phyloP scores from a whole-genome alignment of 2,113 vertebrate species.

The Potamarius usumacintae region DNA sequence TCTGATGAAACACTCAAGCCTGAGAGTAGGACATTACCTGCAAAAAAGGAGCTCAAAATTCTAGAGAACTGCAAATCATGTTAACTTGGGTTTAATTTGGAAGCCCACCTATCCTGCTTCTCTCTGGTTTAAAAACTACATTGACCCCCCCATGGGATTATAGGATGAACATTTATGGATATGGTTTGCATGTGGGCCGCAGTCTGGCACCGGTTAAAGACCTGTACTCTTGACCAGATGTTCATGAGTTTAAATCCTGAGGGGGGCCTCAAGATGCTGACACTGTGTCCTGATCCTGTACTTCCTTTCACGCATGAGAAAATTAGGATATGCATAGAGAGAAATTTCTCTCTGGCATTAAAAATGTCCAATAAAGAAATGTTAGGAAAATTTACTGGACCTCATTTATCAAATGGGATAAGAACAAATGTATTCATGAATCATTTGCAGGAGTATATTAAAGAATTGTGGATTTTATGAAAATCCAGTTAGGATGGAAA shows the following conservation, averaged over 20 bases:
- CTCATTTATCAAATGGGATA: not conserved
- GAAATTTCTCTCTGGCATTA: not conserved
- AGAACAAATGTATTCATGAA: not conserved
- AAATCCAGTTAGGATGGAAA: not conserved
- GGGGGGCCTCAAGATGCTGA: not conserved
- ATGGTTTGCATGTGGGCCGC: not conserved
- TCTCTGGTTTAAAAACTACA: not conserved
- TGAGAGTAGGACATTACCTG: not conserved
- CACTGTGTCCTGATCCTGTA: not conserved
- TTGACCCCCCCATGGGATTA: not conserved
- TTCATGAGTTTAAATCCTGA: not conserved
- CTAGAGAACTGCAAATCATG: not conserved
- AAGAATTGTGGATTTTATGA: not conserved
- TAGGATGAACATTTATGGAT: conserved; percentile 3
- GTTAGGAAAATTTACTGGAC: not conserved
- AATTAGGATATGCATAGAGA: not conserved
- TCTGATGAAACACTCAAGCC: not conserved
- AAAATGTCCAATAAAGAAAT: not conserved
- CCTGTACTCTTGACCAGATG: not conserved
- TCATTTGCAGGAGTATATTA: not conserved
- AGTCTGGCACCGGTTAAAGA: not conserved
- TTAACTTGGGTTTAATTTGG: not conserved
- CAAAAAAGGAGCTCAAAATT: not conserved
- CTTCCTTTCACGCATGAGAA: not conserved
- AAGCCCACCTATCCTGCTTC: not conserved